Evolutionary conservation across 2,113 vertebrate species (phyloP), one percentile per base, ranked within the genome.

Genomic region (Oreotragus oreotragus): DNA sequence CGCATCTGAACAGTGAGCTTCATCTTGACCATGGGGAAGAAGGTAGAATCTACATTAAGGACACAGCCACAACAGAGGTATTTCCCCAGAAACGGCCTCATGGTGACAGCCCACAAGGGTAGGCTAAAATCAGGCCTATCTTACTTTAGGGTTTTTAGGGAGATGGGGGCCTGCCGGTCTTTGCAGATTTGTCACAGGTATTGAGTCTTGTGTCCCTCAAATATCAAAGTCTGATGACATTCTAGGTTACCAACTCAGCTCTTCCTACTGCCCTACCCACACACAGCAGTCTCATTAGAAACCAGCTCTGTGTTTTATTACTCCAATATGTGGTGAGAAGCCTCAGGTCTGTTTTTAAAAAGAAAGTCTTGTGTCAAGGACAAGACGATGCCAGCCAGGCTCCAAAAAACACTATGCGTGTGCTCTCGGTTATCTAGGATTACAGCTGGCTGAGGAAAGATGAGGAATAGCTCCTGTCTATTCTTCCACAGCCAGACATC

Each of bases 381-480:
- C 21, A 76, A 55, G 53, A 51, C 33, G 0, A 1, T 21, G 9
- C 8, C 84, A 81, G 30, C 45, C 19, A 15, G 19, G 27, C 66
- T 76, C 64, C 79, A 47, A 39, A 53, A 28, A n/a, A 14, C 3
- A 0, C 51, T 0, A 0, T 23, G 10, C 14, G 0, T 8, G 19
- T 66, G 51, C 17, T 27, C 57, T 47, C 4, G 0, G 70, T 62
- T 16, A 6, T 39, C 79, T 47, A 0, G 2, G 36, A 49, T 19
- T 17, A 23, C 13, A 15, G n/a, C 47, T 11, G 55, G 19, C 6
- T 3, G 5, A 0, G 2, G 10, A 27, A 30, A 28, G 7, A 6
- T 6, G 9, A 87, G 53, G 39, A 49, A 45, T 53, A 19, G 19
- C 43, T 9, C 19, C 90, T 33, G 3, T 43, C 60, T 25, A 11